Percentiles rank a stretch among this genome's conserved stretches.
phyloP scores from a whole-genome alignment of 2,113 vertebrate genomes.

The Capreolus pygargus region DNA sequence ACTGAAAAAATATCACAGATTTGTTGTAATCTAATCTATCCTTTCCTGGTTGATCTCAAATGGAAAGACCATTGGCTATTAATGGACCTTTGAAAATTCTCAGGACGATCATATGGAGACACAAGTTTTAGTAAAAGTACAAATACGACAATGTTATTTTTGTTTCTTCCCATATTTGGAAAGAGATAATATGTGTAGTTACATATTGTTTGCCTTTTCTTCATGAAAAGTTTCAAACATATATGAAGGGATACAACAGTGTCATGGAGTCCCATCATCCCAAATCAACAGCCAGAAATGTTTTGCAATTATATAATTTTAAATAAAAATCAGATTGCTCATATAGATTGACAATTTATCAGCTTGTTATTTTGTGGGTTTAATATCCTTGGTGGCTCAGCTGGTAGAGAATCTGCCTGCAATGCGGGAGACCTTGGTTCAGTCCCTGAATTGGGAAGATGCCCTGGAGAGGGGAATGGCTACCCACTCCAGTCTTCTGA shows the following conservation, averaged over 20 bases:
- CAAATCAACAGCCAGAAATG: not conserved
- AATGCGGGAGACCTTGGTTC: fast-evolving
- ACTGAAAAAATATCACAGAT: not conserved
- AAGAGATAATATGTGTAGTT: not conserved
- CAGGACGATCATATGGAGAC: not conserved
- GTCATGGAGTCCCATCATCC: not conserved
- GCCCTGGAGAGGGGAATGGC: not conserved
- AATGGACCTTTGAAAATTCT: not conserved
- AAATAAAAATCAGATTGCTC: not conserved
- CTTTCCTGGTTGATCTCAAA: not conserved
- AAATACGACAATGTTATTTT: not conserved
- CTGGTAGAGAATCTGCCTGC: not conserved
- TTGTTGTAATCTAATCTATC: not conserved
- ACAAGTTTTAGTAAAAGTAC: not conserved
- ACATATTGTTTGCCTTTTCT: not conserved
- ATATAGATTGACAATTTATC: not conserved
- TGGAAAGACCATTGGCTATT: not conserved
- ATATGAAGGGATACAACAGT: not conserved
- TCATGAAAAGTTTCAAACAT: not conserved
- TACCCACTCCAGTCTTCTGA: not conserved
- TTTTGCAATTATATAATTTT: not conserved
- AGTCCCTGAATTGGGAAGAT: not conserved
- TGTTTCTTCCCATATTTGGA: not conserved
- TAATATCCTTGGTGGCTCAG: not conserved
- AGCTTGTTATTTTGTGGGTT: not conserved